Evolutionary conservation across 2,797 vertebrate genomes (phyloP).

Genomic region (Sebastes matsubarae): DNA sequence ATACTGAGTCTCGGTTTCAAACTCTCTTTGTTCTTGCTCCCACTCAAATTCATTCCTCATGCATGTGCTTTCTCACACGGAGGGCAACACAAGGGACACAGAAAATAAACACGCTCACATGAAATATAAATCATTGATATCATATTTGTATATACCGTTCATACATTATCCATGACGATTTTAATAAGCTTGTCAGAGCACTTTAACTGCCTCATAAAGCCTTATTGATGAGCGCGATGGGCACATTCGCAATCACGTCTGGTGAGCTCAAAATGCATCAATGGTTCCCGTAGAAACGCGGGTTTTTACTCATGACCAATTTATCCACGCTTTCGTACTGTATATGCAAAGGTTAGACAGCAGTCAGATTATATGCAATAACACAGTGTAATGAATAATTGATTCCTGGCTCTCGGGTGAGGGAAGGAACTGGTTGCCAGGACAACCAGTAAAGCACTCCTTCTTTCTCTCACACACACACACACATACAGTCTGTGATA

Average conservation of each 20-base stretch:
- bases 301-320: not conserved
- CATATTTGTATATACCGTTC: not conserved
- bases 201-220: not conserved
- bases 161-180: slow-evolving; percentile 11
- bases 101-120: slow-evolving; percentile 1
- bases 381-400: slow-evolving; percentile 73
- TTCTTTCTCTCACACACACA: not conserved
- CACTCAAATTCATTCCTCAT: not conserved
- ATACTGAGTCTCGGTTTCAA: not conserved
- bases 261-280: not conserved
- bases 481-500: slow-evolving; percentile 13
- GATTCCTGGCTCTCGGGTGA: slow-evolving; percentile 45
- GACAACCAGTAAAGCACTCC: slow-evolving; percentile 51
- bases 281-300: slow-evolving; percentile 10
- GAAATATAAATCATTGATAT: slow-evolving; percentile 6
- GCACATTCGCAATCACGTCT: slow-evolving; percentile 1
- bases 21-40: not conserved
- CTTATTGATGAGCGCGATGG: not conserved
- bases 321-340: slow-evolving; percentile 8
- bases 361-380: slow-evolving; percentile 60
- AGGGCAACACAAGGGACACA: not conserved
- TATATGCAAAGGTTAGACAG: slow-evolving; percentile 36
- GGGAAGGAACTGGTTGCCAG: slow-evolving; percentile 58
- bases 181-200: slow-evolving; percentile 8
- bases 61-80: not conserved